Evolutionary conservation across 2,888 invertebrate genomes (phyloP).

Genomic region (Thereva nobilitata): DNA sequence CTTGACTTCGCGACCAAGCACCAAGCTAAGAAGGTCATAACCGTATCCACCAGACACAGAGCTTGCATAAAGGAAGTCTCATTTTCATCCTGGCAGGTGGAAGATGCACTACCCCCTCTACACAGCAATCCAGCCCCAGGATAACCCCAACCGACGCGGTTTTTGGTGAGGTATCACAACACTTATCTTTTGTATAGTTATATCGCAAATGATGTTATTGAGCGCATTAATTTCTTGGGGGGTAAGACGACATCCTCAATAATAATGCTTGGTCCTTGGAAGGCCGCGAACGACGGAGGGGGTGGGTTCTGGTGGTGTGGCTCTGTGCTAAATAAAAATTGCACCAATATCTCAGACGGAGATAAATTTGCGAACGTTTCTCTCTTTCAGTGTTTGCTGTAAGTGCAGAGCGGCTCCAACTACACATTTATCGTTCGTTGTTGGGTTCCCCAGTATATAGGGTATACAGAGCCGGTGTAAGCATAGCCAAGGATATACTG

Average conservation of each 20-base stretch:
- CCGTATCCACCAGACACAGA: neutral
- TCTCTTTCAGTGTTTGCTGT: constrained; percentile 18
- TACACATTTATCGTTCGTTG: constrained; percentile 28
- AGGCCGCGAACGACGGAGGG: neutral
- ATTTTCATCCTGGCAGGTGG: neutral
- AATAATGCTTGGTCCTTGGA: constrained; percentile 34
- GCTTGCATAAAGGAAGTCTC: constrained; percentile 12
- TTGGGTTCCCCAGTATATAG: constrained; percentile 1
- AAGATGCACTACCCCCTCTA: neutral
- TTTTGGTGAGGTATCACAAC: neutral
- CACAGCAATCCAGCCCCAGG: neutral
- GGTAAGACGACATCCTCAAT: constrained; percentile 32
- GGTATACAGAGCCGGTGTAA: constrained; percentile 6
- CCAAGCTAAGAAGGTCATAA: constrained; percentile 28
- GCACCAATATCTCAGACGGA: constrained; percentile 35
- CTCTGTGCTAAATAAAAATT: constrained; percentile 30
- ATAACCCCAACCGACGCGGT: constrained; percentile 2
- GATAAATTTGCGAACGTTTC: constrained; percentile 34
- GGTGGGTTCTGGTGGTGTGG: constrained; percentile 21
- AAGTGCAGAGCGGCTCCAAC: constrained; percentile 29
- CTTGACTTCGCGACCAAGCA: constrained; percentile 30
- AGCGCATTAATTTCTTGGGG: constrained; percentile 25
- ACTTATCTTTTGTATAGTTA: constrained; percentile 9
- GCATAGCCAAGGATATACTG: constrained; percentile 27
- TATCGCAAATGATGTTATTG: constrained; percentile 31